These are phyloP conservation scores for Sphecodes monilicornis DNA, from an alignment of 2,888 invertebrate species.

Conservation along the genomic window DNA sequence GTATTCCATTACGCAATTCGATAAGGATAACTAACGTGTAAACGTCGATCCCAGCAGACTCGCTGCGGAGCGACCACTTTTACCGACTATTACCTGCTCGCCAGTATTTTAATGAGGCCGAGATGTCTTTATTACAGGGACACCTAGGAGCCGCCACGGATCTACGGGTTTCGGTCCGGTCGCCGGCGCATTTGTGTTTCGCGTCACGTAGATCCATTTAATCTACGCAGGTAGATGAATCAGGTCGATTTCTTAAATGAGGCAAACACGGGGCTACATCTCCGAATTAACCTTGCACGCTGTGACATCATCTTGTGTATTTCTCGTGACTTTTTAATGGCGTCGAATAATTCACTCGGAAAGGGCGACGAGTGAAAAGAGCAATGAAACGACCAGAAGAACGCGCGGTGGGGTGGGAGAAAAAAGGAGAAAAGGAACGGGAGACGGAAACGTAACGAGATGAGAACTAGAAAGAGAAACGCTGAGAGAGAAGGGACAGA, in stretches of 20 bases:
- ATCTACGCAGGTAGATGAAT: constrained; percentile 69
- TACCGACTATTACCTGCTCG: constrained; percentile 34
- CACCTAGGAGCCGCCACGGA: constrained; percentile 24
- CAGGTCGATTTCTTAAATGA: constrained; percentile 69
- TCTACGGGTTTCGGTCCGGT: constrained; percentile 30
- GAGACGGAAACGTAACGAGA: constrained; percentile 25
- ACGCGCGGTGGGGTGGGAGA: background rate
- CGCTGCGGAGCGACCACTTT: background rate
- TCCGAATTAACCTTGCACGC: constrained; percentile 62
- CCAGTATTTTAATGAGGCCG: constrained; percentile 43
- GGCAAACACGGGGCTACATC: constrained; percentile 58
- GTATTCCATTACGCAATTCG: constrained; percentile 5
- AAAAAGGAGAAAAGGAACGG: background rate
- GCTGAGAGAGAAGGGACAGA: background rate
- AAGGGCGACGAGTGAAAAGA: constrained; percentile 68
- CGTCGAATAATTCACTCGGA: constrained; percentile 69
- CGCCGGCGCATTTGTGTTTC: constrained; percentile 40
- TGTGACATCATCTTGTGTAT: constrained; percentile 64
- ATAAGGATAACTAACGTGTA: constrained; percentile 20
- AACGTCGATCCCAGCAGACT: background rate
- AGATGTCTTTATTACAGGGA: constrained; percentile 44
- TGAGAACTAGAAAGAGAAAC: constrained; percentile 1
- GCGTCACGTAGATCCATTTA: constrained; percentile 66
- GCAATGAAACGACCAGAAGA: constrained; percentile 51
- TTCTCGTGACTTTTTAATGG: constrained; percentile 63